Evolutionary conservation across 1,140 invertebrate genomes (phyloP), one percentile per base, ranked within the genome.

Genomic region (Trachymyrmex cornetzi): DNA sequence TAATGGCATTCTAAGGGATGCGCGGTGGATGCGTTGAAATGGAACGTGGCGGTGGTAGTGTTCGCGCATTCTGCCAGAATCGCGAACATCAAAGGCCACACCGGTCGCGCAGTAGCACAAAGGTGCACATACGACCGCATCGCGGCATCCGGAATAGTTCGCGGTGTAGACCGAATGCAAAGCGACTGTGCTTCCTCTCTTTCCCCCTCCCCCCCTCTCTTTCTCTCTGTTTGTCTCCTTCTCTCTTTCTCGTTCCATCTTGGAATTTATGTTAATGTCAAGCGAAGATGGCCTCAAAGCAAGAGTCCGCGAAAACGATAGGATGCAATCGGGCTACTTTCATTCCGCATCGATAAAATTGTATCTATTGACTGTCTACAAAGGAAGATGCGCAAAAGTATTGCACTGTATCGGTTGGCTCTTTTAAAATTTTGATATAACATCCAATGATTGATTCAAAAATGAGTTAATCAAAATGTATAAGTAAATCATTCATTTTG

Each of bases 211-310:
- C 30, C 2, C 12, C n/a, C 30, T 34, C 34, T 34, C 34, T 34
- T 5, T 34, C 34, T 44, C 74, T 27, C 30, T 12, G 34, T 44
- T 0, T 61, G 16, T 66, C 44, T 38, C 6, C 7, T 38, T 44
- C 34, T 61, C 30, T 24, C 55, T 44, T 0, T 61, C 57, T 66
- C 44, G 12, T 66, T 19, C 55, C 24, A 19, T 61, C 22, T 11
- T 16, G 50, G 64, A 69, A 81, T 81, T 38, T 81, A 81, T 81
- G 66, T 71, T 81, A 69, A 81, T 81, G 79, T 81, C 55, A 81
- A 71, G 53, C 22, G 34, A 9, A 12, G 22, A 81, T 57, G 64
- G 19, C 19, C 22, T 71, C 79, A 81, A 81, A 81, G 77, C n/a
- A 30, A 7, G 19, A 81, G 66, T 55, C 64, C 30, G 64, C 50